Percentiles rank a stretch among this genome's conserved stretches.
phyloP scores from a whole-genome alignment of 2,888 invertebrate species.

The Polydrusus cervinus region DNA sequence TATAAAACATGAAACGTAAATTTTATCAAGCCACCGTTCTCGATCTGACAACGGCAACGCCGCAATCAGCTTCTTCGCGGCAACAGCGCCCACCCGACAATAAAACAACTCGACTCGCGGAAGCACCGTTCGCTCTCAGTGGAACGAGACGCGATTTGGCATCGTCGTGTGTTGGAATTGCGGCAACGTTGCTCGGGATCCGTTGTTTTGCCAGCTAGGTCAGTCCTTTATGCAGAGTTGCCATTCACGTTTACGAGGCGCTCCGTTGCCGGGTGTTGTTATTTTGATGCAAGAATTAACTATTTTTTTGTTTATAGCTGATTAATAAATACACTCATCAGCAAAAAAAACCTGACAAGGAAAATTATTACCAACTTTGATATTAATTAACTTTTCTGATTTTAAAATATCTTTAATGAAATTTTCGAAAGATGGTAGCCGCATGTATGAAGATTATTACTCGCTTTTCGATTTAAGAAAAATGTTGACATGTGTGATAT shows the following conservation, averaged over 20 bases:
- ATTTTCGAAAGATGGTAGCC: too few relatives aligned
- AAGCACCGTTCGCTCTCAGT: slow-evolving; percentile 32
- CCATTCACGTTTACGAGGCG: neutral
- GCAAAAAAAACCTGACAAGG: too few relatives aligned
- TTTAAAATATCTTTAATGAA: too few relatives aligned
- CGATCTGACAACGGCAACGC: slow-evolving; percentile 29
- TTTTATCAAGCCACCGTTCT: neutral
- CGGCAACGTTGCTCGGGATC: slow-evolving; percentile 29
- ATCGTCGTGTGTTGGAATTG: slow-evolving; percentile 10
- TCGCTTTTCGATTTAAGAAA: too few relatives aligned
- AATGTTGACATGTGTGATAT: too few relatives aligned
- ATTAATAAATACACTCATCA: too few relatives aligned
- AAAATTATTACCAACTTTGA: too few relatives aligned
- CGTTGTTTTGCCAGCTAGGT: slow-evolving; percentile 52
- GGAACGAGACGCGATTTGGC: slow-evolving; percentile 15
- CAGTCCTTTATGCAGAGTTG: slow-evolving; percentile 47
- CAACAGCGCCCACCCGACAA: neutral
- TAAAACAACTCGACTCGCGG: slow-evolving; percentile 14
- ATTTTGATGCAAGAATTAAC: neutral
- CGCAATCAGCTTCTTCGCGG: neutral
- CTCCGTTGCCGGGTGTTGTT: slow-evolving; percentile 6
- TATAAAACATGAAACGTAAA: slow-evolving; percentile 21
- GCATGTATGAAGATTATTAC: too few relatives aligned
- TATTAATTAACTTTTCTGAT: too few relatives aligned
- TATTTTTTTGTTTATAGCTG: neutral